These are phyloP conservation scores for Typhlichthys subterraneus DNA, from an alignment of 2,797 vertebrate genomes.

Conservation along the genomic window DNA sequence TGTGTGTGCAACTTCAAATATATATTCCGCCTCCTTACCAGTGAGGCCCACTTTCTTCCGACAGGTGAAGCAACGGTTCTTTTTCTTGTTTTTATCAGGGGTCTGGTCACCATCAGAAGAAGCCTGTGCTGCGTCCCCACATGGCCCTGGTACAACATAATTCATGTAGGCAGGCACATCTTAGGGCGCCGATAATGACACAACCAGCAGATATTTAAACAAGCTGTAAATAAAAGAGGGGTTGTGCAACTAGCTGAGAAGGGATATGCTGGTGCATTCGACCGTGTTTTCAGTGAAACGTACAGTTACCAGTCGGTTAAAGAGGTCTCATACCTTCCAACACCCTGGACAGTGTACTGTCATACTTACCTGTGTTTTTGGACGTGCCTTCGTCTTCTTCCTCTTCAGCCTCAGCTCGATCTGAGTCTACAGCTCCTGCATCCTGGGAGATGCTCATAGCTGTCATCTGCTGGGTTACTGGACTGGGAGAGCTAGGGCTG, in stretches of 20 bases:
- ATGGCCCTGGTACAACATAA: slow-evolving; percentile 64
- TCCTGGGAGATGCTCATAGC: slow-evolving; percentile 92
- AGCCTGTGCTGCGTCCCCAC: slow-evolving; percentile 77
- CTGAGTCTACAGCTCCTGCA: slow-evolving; percentile 75
- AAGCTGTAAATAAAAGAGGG: no score
- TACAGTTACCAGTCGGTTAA: no score
- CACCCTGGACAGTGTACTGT: background rate
- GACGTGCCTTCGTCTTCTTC: slow-evolving; percentile 77
- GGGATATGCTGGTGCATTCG: no score
- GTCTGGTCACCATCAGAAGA: slow-evolving; percentile 82
- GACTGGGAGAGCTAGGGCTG: slow-evolving; percentile 80
- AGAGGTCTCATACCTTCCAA: background rate
- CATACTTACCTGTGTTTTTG: slow-evolving; percentile 69
- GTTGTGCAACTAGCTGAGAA: no score
- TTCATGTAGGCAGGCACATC: slow-evolving; percentile 11
- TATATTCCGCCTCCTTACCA: slow-evolving; percentile 67
- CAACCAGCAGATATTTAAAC: no score
- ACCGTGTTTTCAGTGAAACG: no score
- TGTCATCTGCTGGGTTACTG: slow-evolving; percentile 91
- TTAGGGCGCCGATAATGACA: background rate
- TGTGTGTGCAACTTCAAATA: background rate
- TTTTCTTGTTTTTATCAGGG: slow-evolving; percentile 88
- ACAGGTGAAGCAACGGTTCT: slow-evolving; percentile 90
- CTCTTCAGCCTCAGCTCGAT: slow-evolving; percentile 79
- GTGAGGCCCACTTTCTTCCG: slow-evolving; percentile 92